phyloP scores from a whole-genome alignment of 1,140 invertebrate species.

The Dysdera silvatica region DNA sequence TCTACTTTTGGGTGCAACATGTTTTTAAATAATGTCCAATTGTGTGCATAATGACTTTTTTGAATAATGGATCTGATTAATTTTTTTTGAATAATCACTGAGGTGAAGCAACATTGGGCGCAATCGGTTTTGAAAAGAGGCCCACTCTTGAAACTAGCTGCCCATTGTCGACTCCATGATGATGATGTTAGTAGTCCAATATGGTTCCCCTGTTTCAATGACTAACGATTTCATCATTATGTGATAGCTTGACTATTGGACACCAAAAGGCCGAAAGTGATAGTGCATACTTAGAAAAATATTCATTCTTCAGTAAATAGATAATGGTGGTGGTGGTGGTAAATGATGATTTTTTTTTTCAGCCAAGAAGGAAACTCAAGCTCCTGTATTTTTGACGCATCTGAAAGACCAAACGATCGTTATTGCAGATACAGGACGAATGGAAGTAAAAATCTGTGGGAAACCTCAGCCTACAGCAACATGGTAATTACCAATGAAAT shows the following conservation, averaged over 20 bases:
- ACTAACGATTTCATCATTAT: not conserved
- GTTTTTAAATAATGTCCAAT: too few relatives aligned
- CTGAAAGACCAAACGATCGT: slow-evolving; percentile 32
- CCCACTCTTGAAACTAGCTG: too few relatives aligned
- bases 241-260: too few relatives aligned
- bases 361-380: slow-evolving; percentile 21
- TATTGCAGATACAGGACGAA: slow-evolving; percentile 38
- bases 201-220: not conserved
- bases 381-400: slow-evolving; percentile 13
- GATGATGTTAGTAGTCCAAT: not conserved
- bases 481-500: slow-evolving; percentile 32
- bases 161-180: not conserved
- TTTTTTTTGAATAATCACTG: too few relatives aligned
- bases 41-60: too few relatives aligned
- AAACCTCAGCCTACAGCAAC: slow-evolving; percentile 34
- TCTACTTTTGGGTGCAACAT: too few relatives aligned
- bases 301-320: too few relatives aligned
- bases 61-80: too few relatives aligned
- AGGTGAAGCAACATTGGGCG: too few relatives aligned
- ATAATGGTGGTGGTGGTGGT: not conserved
- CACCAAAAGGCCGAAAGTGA: too few relatives aligned
- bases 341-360: slow-evolving; percentile 18
- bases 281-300: too few relatives aligned
- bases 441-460: slow-evolving; percentile 42
- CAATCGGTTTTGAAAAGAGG: too few relatives aligned